A percentile compares a stretch with the other conserved stretches of the same genome.
Evolutionary conservation across 2,113 vertebrate species (phyloP).

Genomic region (Picathartes gymnocephalus): DNA sequence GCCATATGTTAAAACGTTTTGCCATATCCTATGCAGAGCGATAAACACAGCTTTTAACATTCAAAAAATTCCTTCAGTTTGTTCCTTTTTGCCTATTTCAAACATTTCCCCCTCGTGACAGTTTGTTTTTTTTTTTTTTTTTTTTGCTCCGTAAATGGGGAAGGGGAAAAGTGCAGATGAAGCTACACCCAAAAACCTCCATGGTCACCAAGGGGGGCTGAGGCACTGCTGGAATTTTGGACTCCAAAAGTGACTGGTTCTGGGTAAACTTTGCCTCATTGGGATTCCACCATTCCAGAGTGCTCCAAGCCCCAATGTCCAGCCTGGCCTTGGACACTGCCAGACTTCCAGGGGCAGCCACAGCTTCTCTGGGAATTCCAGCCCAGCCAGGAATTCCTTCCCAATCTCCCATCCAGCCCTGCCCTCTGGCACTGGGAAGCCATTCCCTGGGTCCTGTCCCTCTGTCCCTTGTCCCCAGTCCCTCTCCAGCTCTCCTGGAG

Average conservation of each 20-base stretch:
- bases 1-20: conserved; percentile 47
- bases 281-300: neutral
- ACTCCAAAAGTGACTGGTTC: neutral
- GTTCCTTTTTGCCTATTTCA: neutral
- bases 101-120: neutral
- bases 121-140: neutral
- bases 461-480: neutral
- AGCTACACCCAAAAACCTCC: neutral
- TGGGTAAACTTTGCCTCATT: neutral
- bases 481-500: neutral
- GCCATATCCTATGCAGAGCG: neutral
- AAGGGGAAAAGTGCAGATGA: neutral
- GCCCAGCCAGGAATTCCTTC: neutral
- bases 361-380: neutral
- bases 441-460: neutral
- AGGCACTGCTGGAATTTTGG: neutral
- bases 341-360: neutral
- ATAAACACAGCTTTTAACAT: neutral
- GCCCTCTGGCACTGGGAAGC: neutral
- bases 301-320: neutral
- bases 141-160: neutral
- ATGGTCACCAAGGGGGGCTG: neutral
- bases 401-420: neutral
- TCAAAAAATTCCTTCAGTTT: neutral
- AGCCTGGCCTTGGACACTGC: accelerated